Conservation (phyloP, 2,113 vertebrate species). For the Pyrgilauda ruficollis region DNA sequence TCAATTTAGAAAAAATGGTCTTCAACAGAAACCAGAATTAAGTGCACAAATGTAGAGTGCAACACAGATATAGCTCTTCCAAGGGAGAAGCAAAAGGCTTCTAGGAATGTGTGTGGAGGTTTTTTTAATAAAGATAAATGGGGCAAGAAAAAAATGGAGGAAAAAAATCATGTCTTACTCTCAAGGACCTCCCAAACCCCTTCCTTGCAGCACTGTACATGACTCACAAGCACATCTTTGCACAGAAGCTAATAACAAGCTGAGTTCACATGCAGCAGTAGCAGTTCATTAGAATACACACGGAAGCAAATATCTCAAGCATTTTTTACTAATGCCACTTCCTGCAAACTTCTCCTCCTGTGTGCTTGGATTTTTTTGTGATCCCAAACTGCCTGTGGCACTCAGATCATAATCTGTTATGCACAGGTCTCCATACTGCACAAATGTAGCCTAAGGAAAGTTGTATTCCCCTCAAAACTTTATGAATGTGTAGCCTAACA, state of each 20-base stretch:
- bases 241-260: neutral
- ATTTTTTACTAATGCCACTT: neutral
- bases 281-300: neutral
- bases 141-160: neutral
- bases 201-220: neutral
- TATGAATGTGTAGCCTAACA: neutral
- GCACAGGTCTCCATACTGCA: neutral
- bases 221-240: neutral
- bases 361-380: neutral
- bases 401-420: neutral
- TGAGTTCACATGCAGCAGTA: neutral
- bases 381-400: neutral
- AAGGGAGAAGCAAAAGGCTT: neutral
- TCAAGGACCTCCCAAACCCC: neutral
- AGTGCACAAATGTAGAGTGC: neutral
- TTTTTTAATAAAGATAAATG: neutral
- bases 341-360: neutral
- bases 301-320: neutral
- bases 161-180: neutral
- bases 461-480: neutral
- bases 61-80: neutral
- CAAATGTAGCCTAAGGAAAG: neutral
- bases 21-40: neutral
- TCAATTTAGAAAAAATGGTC: neutral
- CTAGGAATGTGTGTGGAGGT: rapidly evolving